Percentiles rank a stretch among this genome's conserved stretches.
phyloP scores from a whole-genome alignment of 2,888 invertebrate genomes.

The Zaprionus lineosus region DNA sequence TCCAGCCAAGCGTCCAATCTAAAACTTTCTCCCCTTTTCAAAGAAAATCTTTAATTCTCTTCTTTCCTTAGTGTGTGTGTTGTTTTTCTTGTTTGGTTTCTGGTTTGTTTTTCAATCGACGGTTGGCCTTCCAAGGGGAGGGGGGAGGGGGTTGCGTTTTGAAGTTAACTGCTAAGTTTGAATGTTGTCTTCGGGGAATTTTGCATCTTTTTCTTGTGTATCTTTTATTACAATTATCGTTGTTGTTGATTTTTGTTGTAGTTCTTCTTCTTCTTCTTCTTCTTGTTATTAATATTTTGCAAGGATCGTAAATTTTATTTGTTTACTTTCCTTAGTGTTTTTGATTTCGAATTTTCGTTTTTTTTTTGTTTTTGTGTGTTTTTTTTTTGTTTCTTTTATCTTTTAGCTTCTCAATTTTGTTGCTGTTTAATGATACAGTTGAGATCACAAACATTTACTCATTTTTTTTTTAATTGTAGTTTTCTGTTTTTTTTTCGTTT shows the following conservation, averaged over 20 bases:
- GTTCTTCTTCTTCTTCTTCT: slow-evolving; percentile 39
- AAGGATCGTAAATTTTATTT: slow-evolving; percentile 47
- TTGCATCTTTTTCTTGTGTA: slow-evolving; percentile 66
- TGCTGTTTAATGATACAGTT: slow-evolving; percentile 78
- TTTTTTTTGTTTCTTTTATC: slow-evolving; percentile 24
- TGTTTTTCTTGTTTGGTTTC: background rate
- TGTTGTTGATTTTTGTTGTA: slow-evolving; percentile 12
- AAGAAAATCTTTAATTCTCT: no score
- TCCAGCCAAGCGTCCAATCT: slow-evolving; percentile 56
- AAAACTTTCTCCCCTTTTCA: no score
- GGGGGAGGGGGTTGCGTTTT: slow-evolving; percentile 65
- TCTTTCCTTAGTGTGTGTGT: slow-evolving; percentile 9
- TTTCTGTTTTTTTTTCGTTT: slow-evolving; percentile 28
- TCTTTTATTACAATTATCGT: slow-evolving; percentile 3
- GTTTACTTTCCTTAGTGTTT: slow-evolving; percentile 39
- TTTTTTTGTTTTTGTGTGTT: slow-evolving; percentile 22
- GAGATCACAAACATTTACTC: slow-evolving; percentile 81
- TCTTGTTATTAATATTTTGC: slow-evolving; percentile 43
- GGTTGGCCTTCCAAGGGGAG: slow-evolving; percentile 61
- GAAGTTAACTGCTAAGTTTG: slow-evolving; percentile 51
- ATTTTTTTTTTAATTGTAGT: slow-evolving; percentile 41
- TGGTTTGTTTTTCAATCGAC: slow-evolving; percentile 30
- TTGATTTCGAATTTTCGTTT: slow-evolving; percentile 34
- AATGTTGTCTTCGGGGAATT: slow-evolving; percentile 57
- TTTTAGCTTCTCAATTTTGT: slow-evolving; percentile 65